Base-by-base conservation (phyloP, 2,888 invertebrate genomes). In the Phyto melanocephala region DNA sequence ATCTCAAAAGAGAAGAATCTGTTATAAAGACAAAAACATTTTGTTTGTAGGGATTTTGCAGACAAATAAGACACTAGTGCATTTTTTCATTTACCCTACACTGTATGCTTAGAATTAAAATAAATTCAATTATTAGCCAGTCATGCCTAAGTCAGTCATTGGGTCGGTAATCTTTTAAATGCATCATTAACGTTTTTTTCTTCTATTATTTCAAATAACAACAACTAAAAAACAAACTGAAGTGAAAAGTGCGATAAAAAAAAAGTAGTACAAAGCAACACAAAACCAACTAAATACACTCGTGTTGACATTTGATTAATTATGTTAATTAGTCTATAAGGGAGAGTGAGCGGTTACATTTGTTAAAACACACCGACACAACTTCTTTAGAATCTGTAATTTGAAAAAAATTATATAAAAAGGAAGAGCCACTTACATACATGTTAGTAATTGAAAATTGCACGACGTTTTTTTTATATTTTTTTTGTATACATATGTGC, bases 301-400 rank as follows among this genome's bases (percentile, higher is more conserved):
- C 81, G 84, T 84, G 85, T 85, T 85, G 85, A 85, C 85, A 84
- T 85, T 85, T 85, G 85, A 85, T 85, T 84, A 85, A 85, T 85
- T 85, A 85, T 85, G 85, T 81, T 85, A 85, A 85, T 85, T 85
- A 85, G 84, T 82, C 79, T 76, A 37, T 24, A 80, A 70, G 83
- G 81, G 56, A 79, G 81, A 75, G 76, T 60, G 76, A 71, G 78
- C 68, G 72, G 47, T 58, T 70, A 60, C 24, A 58, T 75, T 74
- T 78, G 74, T 78, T 65, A 62, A 42, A 54, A 58, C 58, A 58
- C 24, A 40, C 22, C 33, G 13, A 72, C 60, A 62, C 62, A 62
- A 52, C 60, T 76, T 68, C 60, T 76, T 76, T 68, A 13, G 28
- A 40, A 58, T 58, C n/a, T 33, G 28, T n/a, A 15, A 33, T 6